phyloP scores from a whole-genome alignment of 2,113 vertebrate species.

The Hystrix brachyura region DNA sequence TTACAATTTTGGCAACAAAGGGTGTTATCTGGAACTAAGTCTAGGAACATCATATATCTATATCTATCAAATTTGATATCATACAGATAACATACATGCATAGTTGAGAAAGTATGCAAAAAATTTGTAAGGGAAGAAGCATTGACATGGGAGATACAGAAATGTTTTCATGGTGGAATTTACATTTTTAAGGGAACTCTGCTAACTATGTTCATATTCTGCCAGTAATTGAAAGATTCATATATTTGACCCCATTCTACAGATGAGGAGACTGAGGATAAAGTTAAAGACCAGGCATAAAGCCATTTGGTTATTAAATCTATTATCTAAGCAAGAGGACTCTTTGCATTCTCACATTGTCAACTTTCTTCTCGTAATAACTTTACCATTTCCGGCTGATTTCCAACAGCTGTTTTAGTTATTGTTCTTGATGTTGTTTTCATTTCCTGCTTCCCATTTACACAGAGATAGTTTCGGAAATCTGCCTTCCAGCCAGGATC shows the following conservation, averaged over 20 bases:
- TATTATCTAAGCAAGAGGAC: neutral
- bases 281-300: neutral
- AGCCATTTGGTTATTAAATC: neutral
- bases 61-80: neutral
- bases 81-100: neutral
- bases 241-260: neutral
- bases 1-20: neutral
- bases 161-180: neutral
- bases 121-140: neutral
- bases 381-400: slow-evolving; percentile 45
- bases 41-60: neutral
- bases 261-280: neutral
- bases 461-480: slow-evolving; percentile 24
- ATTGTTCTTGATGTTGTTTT: slow-evolving; percentile 30
- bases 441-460: slow-evolving; percentile 67
- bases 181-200: neutral
- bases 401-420: slow-evolving; percentile 69
- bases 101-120: neutral
- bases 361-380: slow-evolving; percentile 51
- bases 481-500: slow-evolving; percentile 53
- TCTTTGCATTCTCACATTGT: neutral
- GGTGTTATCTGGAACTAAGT: neutral
- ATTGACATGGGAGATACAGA: neutral
- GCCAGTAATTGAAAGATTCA: neutral
- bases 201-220: neutral